Percentiles rank a stretch among this genome's conserved stretches.
Evolutionary conservation across 2,797 vertebrate genomes (phyloP).

Genomic region (Micrastur ruficollis): DNA sequence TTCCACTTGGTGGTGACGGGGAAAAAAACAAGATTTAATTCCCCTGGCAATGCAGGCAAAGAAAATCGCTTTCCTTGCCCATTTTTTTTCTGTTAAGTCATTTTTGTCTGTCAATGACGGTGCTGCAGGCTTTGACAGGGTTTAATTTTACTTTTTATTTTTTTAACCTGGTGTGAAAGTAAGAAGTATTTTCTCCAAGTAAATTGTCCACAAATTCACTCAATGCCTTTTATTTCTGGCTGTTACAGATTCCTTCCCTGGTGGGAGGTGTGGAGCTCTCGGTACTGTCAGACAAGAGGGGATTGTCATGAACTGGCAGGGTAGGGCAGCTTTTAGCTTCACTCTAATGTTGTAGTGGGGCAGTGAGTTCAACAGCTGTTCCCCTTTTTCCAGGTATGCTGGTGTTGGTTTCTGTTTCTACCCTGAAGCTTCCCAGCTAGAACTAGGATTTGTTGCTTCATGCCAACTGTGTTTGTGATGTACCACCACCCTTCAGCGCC

Average conservation of each 20-base stretch:
- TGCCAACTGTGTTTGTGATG: background rate
- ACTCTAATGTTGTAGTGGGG: background rate
- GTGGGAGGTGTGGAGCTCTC: background rate
- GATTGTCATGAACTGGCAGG: background rate
- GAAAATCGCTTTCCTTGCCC: constrained; percentile 67
- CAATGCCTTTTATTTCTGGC: background rate
- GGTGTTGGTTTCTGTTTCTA: background rate
- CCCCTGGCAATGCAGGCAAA: constrained; percentile 63
- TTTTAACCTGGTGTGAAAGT: background rate
- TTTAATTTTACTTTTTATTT: background rate
- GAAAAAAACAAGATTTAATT: constrained; percentile 75
- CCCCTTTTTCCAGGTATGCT: background rate
- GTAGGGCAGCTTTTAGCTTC: background rate
- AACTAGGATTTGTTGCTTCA: background rate
- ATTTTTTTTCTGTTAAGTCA: constrained; percentile 21
- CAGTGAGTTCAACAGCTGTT: background rate
- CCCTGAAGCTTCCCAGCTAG: background rate
- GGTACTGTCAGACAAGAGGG: no score
- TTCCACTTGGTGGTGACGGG: constrained; percentile 65
- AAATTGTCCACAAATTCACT: background rate
- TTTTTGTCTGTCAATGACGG: constrained; percentile 41
- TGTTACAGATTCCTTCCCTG: background rate
- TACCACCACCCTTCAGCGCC: background rate
- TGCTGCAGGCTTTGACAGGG: background rate
- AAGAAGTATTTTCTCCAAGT: background rate